A percentile compares a stretch with the other conserved stretches of the same genome.
These are phyloP conservation scores for Orius insidiosus DNA, from an alignment of 1,140 invertebrate genomes.

Conservation along the genomic window DNA sequence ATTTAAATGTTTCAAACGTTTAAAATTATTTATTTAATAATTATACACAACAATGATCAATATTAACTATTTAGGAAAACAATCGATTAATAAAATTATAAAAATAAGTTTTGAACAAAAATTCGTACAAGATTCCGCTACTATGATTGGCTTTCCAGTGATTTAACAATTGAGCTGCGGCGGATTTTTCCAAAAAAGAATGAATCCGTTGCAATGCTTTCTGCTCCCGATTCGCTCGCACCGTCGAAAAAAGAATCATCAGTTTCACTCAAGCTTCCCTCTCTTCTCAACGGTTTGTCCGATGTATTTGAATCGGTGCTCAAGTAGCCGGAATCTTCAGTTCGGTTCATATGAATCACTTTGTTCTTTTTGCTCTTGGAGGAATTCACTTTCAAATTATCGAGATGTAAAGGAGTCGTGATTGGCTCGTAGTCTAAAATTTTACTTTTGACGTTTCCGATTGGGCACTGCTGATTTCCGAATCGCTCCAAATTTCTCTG, in stretches of 20 bases:
- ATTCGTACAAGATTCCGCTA: no score
- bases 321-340: constrained; percentile 21
- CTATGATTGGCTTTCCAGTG: no score
- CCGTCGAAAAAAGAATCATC: constrained; percentile 73
- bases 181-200: constrained; percentile 67
- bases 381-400: constrained; percentile 10
- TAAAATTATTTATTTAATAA: no score
- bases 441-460: constrained; percentile 22
- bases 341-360: constrained; percentile 3
- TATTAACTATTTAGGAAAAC: no score
- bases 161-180: constrained; percentile 9
- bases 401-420: no score
- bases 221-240: constrained; percentile 64
- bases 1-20: no score
- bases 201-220: constrained; percentile 70
- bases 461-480: constrained; percentile 28
- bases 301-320: constrained; percentile 16
- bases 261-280: constrained; percentile 60
- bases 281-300: constrained; percentile 25
- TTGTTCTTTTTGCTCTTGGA: constrained; percentile 9
- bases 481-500: constrained; percentile 17
- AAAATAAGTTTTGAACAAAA: no score
- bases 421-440: no score
- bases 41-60: no score
- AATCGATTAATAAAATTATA: no score